phyloP scores from a whole-genome alignment of 2,888 invertebrate species.

The Ommatoiulus sabulosus region DNA sequence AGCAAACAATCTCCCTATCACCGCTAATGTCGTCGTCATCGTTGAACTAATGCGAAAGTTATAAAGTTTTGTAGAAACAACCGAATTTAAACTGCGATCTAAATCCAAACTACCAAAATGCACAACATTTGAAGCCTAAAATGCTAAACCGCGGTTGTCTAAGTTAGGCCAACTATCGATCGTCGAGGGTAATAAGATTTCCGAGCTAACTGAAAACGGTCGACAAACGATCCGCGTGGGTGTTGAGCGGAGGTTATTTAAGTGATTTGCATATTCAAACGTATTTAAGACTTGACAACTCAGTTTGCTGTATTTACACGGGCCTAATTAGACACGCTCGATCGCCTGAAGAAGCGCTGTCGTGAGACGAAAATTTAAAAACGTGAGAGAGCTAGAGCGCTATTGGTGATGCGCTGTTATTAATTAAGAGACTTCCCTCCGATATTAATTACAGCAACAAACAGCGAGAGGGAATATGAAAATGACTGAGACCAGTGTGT shows the following conservation, averaged over 20 bases:
- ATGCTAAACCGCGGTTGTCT: no score
- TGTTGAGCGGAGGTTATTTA: not conserved
- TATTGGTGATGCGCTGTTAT: not conserved
- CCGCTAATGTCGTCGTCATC: no score
- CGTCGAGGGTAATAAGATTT: not conserved
- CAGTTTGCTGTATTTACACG: not conserved
- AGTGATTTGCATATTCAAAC: slow-evolving; percentile 1
- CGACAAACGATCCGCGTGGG: not conserved
- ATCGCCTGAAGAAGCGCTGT: not conserved
- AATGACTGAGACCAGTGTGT: not conserved
- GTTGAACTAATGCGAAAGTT: no score
- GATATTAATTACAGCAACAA: slow-evolving; percentile 1
- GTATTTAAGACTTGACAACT: not conserved
- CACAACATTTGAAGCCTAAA: no score
- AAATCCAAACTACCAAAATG: no score
- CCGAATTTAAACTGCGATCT: no score
- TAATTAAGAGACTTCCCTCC: not conserved
- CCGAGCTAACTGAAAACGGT: not conserved
- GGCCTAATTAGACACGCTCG: not conserved
- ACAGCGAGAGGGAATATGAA: not conserved
- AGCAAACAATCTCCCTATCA: no score
- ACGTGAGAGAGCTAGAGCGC: not conserved
- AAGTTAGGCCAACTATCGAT: not conserved
- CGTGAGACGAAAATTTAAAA: not conserved
- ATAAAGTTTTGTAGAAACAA: no score